Evolutionary conservation across 2,888 invertebrate genomes (phyloP).

Genomic region (Drosophila paramelanica): DNA sequence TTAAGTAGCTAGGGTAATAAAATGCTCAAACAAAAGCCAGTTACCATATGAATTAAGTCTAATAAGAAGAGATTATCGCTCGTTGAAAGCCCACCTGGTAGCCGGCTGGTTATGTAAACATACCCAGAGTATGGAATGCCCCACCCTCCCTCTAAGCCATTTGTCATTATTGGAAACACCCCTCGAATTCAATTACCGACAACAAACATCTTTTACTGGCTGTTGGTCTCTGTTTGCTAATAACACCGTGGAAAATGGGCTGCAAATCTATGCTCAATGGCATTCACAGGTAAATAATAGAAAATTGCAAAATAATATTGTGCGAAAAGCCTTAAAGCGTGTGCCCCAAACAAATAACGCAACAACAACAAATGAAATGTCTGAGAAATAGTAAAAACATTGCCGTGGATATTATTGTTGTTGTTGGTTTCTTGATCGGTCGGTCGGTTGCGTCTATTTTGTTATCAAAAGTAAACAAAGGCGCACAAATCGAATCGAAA

Average conservation of each 20-base stretch:
- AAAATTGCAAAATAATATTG: constrained; percentile 63
- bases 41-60: constrained; percentile 10
- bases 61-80: constrained; percentile 23
- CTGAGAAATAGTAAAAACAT: constrained; percentile 1
- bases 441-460: constrained; percentile 16
- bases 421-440: constrained; percentile 1
- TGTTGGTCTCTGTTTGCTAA: constrained; percentile 19
- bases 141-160: neutral
- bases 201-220: constrained; percentile 17
- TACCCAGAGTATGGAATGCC: neutral
- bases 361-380: constrained; percentile 7
- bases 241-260: constrained; percentile 71
- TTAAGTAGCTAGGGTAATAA: constrained; percentile 10
- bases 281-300: constrained; percentile 40
- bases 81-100: constrained; percentile 6
- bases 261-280: constrained; percentile 48
- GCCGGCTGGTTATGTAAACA: neutral
- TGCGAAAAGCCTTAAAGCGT: constrained; percentile 52
- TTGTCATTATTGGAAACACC: constrained; percentile 16
- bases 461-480: constrained; percentile 50
- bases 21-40: constrained; percentile 7
- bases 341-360: constrained; percentile 24
- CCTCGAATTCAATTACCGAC: constrained; percentile 27
- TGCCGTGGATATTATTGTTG: neutral
- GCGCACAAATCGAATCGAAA: constrained; percentile 40